Base-by-base conservation (phyloP, 1,140 invertebrate species). In the Wiebesia pumilae region DNA sequence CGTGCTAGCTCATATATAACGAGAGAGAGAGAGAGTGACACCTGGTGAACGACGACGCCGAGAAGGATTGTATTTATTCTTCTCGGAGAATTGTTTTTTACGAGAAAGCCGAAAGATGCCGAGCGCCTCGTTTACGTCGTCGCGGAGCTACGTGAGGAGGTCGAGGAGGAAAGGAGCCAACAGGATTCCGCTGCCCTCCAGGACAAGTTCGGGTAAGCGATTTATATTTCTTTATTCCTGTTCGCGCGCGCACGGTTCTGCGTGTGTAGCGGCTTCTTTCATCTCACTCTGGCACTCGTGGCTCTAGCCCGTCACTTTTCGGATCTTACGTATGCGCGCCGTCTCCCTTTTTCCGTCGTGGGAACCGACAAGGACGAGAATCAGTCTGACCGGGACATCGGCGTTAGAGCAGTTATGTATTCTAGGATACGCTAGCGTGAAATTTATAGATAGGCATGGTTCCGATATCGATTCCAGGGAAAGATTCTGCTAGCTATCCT, bases 81-180 rank as follows among this genome's bases (percentile, higher is more conserved):
- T 24, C 65, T 71, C n/a, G 38, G 69, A 33, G 21, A 19, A 75
- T 47, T 19, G 83, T 30, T 43, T 43, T 75, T 43, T n/a, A 9
- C 73, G 27, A 71, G 27, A 38, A 69, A 81, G 12, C 62, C 30
- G 43, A 47, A 97, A 96, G 95, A 97, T 97, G 97, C 97, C 97
- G 95, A 97, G 97, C 95, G 97, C 97, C 93, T 97, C 97, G 92
- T 97, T 97, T 94, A 97, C 96, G 91, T 97, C 97, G 93, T 97
- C 97, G 92, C 96, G 97, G 94, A 97, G 96, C 94, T 97, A 97
- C 95, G 96, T 97, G 90, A 95, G 97, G 92, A 95, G 97, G 94
- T 97, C 97, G 90, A 95, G 97, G 92, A 96, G 97, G 95, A 97
- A 97, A 96, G 96, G 96, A 92, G 96, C 96, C 91, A 96, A 96